These are phyloP conservation scores for Tachina fera DNA, from an alignment of 2,888 invertebrate species.

Conservation along the genomic window DNA sequence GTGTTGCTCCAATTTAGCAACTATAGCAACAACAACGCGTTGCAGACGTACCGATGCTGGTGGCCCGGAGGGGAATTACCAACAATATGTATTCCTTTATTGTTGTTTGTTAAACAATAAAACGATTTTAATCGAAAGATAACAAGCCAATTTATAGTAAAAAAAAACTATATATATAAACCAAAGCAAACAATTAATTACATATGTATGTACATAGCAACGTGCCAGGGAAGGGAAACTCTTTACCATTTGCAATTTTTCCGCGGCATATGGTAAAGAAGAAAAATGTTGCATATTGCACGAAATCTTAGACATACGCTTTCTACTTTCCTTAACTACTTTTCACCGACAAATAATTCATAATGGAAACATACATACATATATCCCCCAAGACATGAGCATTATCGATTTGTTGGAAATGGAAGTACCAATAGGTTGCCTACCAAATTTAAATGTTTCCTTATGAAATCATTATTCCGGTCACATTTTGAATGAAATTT, in stretches of 20 bases:
- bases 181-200: constrained; percentile 17
- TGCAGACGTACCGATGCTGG: constrained; percentile 3
- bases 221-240: constrained; percentile 6
- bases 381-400: too few species aligned
- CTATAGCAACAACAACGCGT: constrained; percentile 26
- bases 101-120: constrained; percentile 52
- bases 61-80: not conserved
- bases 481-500: too few species aligned
- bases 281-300: too few species aligned
- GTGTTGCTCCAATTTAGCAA: constrained; percentile 52
- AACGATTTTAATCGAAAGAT: constrained; percentile 59
- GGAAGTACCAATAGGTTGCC: too few species aligned
- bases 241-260: not conserved
- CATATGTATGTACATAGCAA: constrained; percentile 1
- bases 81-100: constrained; percentile 13
- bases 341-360: too few species aligned
- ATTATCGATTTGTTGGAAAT: too few species aligned
- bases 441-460: too few species aligned
- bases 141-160: constrained; percentile 52
- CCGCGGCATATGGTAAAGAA: not conserved
- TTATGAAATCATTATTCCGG: too few species aligned
- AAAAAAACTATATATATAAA: constrained; percentile 14
- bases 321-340: too few species aligned
- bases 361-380: too few species aligned
- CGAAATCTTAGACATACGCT: too few species aligned